Percentiles rank a stretch among this genome's conserved stretches.
These are phyloP conservation scores for Tenthredo notha DNA, from an alignment of 2,888 invertebrate species.

Conservation along the genomic window DNA sequence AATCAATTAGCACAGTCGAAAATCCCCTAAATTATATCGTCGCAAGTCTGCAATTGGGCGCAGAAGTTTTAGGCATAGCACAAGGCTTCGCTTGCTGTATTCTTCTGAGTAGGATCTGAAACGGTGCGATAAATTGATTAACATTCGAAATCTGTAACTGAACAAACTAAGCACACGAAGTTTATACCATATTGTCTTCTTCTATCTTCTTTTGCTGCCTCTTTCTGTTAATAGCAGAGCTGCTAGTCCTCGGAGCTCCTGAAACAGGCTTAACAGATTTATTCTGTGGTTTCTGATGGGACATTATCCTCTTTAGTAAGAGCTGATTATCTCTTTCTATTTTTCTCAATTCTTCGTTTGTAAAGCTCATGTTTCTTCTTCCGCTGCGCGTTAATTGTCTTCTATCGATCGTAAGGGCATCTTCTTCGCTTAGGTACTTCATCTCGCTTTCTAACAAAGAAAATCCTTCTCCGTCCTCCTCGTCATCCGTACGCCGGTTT, in stretches of 20 bases:
- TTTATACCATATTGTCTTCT: slow-evolving; percentile 79
- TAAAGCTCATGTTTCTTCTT: slow-evolving; percentile 77
- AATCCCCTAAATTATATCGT: slow-evolving; percentile 60
- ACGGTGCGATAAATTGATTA: slow-evolving; percentile 53
- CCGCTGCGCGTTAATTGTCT: slow-evolving; percentile 53
- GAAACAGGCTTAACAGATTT: slow-evolving; percentile 57
- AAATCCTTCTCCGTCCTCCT: slow-evolving; percentile 52
- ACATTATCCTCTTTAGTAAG: slow-evolving; percentile 77
- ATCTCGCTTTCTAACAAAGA: slow-evolving; percentile 57
- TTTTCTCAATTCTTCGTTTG: slow-evolving; percentile 75
- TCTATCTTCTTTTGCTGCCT: slow-evolving; percentile 79
- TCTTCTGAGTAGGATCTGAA: slow-evolving; percentile 70
- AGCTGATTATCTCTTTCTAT: slow-evolving; percentile 79
- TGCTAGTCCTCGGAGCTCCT: slow-evolving; percentile 65
- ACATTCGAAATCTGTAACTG: not conserved
- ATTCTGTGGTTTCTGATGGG: slow-evolving; percentile 68
- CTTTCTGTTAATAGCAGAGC: slow-evolving; percentile 79
- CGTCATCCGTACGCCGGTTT: slow-evolving; percentile 9
- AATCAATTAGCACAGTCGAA: not conserved
- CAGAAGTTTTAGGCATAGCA: slow-evolving; percentile 61
- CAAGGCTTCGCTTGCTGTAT: slow-evolving; percentile 71
- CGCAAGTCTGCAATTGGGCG: slow-evolving; percentile 67
- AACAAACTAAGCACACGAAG: not conserved
- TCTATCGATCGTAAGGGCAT: slow-evolving; percentile 13
- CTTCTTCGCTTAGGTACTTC: slow-evolving; percentile 51